Evolutionary conservation across 1,140 invertebrate genomes (phyloP).

Genomic region (Eubasilissa regina): DNA sequence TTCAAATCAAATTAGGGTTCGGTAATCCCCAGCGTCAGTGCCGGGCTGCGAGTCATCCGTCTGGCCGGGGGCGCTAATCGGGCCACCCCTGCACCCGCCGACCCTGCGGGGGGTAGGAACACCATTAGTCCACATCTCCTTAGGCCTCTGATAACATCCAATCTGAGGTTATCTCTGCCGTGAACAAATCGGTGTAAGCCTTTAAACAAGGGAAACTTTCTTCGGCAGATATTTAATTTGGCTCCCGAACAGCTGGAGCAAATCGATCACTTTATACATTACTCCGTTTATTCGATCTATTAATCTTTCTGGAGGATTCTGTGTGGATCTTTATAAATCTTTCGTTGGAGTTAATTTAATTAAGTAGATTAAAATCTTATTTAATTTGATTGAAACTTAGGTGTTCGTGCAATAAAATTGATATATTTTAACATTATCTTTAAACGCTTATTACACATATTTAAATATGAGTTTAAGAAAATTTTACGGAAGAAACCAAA

Average conservation of each 20-base stretch:
- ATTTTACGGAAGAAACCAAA: no score
- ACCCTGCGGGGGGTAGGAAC: neutral
- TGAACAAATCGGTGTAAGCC: slow-evolving; percentile 44
- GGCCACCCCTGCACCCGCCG: neutral
- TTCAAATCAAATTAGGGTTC: slow-evolving; percentile 60
- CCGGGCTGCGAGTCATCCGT: slow-evolving; percentile 50
- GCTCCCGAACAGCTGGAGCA: slow-evolving; percentile 22
- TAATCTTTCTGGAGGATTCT: slow-evolving; percentile 6
- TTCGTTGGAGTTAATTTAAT: no score
- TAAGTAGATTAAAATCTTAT: no score
- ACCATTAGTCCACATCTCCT: slow-evolving; percentile 41
- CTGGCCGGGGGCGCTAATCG: slow-evolving; percentile 46
- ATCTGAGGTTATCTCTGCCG: slow-evolving; percentile 42
- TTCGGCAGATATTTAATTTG: slow-evolving; percentile 36
- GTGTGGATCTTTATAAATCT: neutral
- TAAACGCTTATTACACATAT: no score
- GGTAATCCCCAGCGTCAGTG: slow-evolving; percentile 58
- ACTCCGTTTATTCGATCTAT: neutral
- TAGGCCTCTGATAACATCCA: slow-evolving; percentile 44
- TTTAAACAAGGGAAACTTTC: slow-evolving; percentile 43
- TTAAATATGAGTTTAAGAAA: no score
- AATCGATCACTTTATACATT: slow-evolving; percentile 22
- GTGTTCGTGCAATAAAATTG: no score
- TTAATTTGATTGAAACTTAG: no score
- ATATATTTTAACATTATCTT: no score